Evolutionary conservation across 2,797 vertebrate species (phyloP), one percentile per base, ranked within the genome.

Genomic region (Huso huso): DNA sequence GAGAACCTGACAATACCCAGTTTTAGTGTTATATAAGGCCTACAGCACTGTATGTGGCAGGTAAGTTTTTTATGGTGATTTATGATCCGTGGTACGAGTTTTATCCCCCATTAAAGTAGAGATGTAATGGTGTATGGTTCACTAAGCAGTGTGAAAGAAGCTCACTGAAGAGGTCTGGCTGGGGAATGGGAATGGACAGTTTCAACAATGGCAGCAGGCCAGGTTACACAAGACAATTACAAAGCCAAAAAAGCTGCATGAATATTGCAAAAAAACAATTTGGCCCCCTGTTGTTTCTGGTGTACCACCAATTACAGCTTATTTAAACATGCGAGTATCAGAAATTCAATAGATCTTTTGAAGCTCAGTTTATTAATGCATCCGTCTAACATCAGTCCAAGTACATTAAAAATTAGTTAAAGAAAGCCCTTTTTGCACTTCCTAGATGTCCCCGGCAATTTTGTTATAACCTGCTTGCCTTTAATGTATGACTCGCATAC

Each of bases 41-140:
- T 62, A 4, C 6, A 6, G 11, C 1, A 2, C 50, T 66, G 6
- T 12, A 58, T 67, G 5, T 13, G 11, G 7, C 49, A 66, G 6
- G 4, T 64, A 53, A 10, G 3, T 1, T 70, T 62, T 73, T 66
- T 51, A 50, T 52, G 66, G 6, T 63, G 37, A 65, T 62, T 70
- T 66, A 64, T 0, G 62, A 59, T 53, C 65, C 37, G 61, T 1
- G 1, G 9, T 55, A 49, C 77, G 64, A 49, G 48, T 64, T 74
- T 66, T 48, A 48, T 73, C 61, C 68, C 62, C 48, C 67, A 13
- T 10, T 64, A 12, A 66, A 72, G 55, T 64, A n/a, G 73, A 72
- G 74, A 74, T 60, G 73, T 63, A 74, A 7, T 61, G 12, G 23
- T n/a, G 1, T 70, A 8, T 55, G 6, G 52, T 7, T 55, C 52